Base-by-base conservation (phyloP, 53 echinoderm and acorn worm genomes). In the Zoroaster sp. region DNA sequence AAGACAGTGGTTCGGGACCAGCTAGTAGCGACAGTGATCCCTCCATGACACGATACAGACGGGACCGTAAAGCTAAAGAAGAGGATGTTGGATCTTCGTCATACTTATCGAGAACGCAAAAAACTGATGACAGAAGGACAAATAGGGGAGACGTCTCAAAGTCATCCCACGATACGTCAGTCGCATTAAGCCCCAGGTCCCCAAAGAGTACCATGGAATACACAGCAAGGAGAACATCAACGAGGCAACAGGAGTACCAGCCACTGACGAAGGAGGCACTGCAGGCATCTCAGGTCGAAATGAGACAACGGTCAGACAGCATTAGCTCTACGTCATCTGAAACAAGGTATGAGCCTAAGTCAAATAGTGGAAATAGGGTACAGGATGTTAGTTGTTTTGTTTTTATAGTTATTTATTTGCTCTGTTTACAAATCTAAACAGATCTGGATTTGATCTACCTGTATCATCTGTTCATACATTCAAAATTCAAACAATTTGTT, bases 1-100 rank as follows among this genome's bases (percentile, higher is more conserved):
- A 67, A 47, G 85, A 85, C 32, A 46, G 85, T 18, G 49, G 46
- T 36, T 49, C 85, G 14, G 78, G 83, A 21, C 74, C 89, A 5
- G 68, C 83, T 3, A 85, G 75, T 63, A 88, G 94, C 35, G 92
- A 88, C 41, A 78, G 82, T 21, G 93, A 93, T 40, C 31, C 90
- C 1, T n/a, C 83, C 2, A 18, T 38, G 9, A 46, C 67, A 11
- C 78, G 76, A 73, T 76, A 65, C 45, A 75, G 74, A 18, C 73
- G 40, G 40, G 82, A 87, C 25, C 40, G 74, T 37, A 86, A 71
- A 67, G 34, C 72, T 20, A 74, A 73, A 41, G 77, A 83, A 37
- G 92, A 89, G 31, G 46, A 63, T 13, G 76, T 59, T 20, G 33
- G 49, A 18, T 20, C 12, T n/a, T 38, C 79, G 2, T 59, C 79